Evolutionary conservation across 1,140 invertebrate species (phyloP).

Genomic region (Drosophila asahinai): DNA sequence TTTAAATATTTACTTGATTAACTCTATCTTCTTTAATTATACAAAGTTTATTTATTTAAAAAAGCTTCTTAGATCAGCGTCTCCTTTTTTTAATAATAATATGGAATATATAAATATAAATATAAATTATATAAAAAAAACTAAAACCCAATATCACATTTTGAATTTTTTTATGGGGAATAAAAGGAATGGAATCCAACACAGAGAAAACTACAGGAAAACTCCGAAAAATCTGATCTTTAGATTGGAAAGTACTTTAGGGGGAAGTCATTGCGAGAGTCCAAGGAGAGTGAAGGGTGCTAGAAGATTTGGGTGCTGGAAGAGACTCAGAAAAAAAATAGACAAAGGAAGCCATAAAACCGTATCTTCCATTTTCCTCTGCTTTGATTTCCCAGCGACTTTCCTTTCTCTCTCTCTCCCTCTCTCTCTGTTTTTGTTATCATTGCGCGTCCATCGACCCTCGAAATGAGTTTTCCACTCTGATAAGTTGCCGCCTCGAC

Average conservation of each 20-base stretch:
- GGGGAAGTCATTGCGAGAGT: background rate
- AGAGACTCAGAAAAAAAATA: background rate
- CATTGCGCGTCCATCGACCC: constrained; percentile 44
- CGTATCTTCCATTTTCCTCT: constrained; percentile 28
- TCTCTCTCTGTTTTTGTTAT: constrained; percentile 20
- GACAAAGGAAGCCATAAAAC: constrained; percentile 30
- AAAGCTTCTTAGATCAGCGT: background rate
- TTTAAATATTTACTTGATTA: too few relatives aligned
- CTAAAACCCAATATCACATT: too few relatives aligned
- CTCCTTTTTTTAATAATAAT: background rate
- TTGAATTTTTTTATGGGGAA: background rate
- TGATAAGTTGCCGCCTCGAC: constrained; percentile 26
- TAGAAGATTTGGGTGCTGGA: constrained; percentile 3
- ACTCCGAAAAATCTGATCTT: background rate
- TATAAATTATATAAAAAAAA: background rate
- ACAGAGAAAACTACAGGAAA: background rate
- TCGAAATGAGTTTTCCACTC: constrained; percentile 24
- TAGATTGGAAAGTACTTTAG: background rate
- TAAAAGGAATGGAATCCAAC: background rate
- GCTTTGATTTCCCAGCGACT: constrained; percentile 26
- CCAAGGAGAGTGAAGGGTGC: background rate
- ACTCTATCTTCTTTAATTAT: too few relatives aligned
- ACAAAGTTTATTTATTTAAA: background rate
- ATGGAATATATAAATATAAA: background rate
- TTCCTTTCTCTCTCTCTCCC: background rate